Evolutionary conservation across 2,113 vertebrate species (phyloP).

Genomic region (Micronycteris hirsuta): DNA sequence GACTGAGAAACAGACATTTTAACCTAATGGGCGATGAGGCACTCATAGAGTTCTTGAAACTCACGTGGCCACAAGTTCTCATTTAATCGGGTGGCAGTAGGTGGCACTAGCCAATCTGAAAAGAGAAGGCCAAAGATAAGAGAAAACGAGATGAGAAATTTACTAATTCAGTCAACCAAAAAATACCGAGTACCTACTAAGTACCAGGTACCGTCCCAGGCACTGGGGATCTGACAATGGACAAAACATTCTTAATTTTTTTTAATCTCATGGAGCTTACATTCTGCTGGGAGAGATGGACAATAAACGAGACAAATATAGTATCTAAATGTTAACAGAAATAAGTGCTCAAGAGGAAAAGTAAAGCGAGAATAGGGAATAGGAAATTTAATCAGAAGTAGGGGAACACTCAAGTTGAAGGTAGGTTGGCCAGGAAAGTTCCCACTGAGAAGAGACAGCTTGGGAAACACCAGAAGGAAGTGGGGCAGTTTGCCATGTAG

Average conservation of each 20-base stretch:
- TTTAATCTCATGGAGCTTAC: neutral
- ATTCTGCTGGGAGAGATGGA: neutral
- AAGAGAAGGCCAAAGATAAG: neutral
- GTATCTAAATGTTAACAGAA: neutral
- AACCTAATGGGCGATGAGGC: neutral
- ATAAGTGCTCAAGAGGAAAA: neutral
- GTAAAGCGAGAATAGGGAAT: rapidly evolving
- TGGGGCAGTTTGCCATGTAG: no score
- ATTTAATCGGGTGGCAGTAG: neutral
- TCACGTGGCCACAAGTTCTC: neutral
- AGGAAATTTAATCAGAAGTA: neutral
- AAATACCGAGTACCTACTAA: neutral
- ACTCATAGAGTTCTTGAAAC: neutral
- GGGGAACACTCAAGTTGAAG: neutral
- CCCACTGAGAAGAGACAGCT: neutral
- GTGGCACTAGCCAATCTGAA: neutral
- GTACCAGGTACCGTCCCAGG: neutral
- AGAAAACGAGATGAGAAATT: neutral
- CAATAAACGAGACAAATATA: neutral
- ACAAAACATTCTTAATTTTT: neutral
- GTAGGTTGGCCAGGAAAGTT: neutral
- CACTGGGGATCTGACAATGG: neutral
- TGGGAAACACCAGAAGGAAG: neutral
- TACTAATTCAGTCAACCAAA: neutral
- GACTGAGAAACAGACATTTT: neutral